Conservation (phyloP, 2,888 invertebrate genomes). For the Dryobotodes eremita region DNA sequence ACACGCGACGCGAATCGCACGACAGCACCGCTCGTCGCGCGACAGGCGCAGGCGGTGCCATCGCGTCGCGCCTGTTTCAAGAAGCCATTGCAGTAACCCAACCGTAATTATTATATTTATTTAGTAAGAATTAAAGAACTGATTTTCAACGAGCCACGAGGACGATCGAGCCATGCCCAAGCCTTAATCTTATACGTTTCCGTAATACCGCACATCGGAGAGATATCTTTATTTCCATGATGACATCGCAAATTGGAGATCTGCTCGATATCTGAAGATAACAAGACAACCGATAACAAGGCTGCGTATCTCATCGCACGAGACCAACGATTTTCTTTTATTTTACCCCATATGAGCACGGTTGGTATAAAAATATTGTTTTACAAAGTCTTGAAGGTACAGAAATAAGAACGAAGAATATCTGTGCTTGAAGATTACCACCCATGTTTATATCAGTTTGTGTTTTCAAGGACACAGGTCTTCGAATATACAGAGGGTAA, state of each 20-base stretch:
- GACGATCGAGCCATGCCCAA: neutral
- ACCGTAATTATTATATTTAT: no score
- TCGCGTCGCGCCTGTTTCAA: no score
- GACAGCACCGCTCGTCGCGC: no score
- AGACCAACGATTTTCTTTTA: slow-evolving; percentile 44
- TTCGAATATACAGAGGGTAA: no score
- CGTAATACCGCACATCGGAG: neutral
- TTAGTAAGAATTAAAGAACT: no score
- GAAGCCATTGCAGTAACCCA: no score
- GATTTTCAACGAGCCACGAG: neutral
- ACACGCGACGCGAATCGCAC: no score
- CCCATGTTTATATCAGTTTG: neutral
- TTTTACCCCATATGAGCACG: slow-evolving; percentile 10
- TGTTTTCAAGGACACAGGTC: neutral
- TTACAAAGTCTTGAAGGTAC: neutral
- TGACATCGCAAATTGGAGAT: slow-evolving; percentile 57
- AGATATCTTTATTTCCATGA: slow-evolving; percentile 40
- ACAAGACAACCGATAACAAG: slow-evolving; percentile 79
- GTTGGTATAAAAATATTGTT: neutral
- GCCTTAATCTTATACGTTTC: slow-evolving; percentile 17
- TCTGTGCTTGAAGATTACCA: no score
- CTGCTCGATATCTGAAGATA: slow-evolving; percentile 70
- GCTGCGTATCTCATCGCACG: slow-evolving; percentile 58
- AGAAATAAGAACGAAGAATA: no score
- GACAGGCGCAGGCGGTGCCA: no score